phyloP scores from a whole-genome alignment of 2,888 invertebrate species.

The Phalera bucephala region DNA sequence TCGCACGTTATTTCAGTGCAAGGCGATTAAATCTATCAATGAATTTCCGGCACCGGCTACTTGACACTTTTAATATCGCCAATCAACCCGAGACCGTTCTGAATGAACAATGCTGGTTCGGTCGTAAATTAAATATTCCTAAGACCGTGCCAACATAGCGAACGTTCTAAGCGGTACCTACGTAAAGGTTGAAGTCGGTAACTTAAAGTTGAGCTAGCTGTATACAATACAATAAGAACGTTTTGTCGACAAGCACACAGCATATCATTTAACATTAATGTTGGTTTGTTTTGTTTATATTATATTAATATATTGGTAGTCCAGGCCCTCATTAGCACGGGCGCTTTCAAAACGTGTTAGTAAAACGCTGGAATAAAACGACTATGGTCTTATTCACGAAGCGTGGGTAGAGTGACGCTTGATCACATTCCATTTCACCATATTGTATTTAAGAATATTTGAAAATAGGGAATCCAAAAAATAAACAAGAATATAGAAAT shows the following conservation, averaged over 20 bases:
- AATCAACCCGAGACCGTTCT: constrained; percentile 70
- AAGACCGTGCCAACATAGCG: constrained; percentile 55
- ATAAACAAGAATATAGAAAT: no score
- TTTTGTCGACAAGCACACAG: constrained; percentile 24
- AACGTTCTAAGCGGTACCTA: constrained; percentile 32
- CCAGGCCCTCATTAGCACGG: no score
- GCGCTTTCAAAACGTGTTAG: no score
- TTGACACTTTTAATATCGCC: constrained; percentile 81
- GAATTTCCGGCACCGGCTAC: constrained; percentile 76
- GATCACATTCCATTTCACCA: no score
- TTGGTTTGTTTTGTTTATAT: no score
- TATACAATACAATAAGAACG: constrained; percentile 21
- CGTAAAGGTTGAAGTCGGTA: constrained; percentile 22
- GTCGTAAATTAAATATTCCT: constrained; percentile 74
- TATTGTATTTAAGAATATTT: no score
- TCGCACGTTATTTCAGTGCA: constrained; percentile 67
- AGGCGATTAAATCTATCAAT: constrained; percentile 80
- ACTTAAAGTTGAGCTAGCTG: constrained; percentile 28
- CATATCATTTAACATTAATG: no score
- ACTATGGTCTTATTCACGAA: no score
- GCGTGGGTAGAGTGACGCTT: no score
- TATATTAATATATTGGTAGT: no score
- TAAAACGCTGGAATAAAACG: no score
- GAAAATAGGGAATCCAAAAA: no score
- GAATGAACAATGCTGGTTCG: constrained; percentile 75